phyloP scores from a whole-genome alignment of 2,888 invertebrate genomes.

The Orthosia cruda region DNA sequence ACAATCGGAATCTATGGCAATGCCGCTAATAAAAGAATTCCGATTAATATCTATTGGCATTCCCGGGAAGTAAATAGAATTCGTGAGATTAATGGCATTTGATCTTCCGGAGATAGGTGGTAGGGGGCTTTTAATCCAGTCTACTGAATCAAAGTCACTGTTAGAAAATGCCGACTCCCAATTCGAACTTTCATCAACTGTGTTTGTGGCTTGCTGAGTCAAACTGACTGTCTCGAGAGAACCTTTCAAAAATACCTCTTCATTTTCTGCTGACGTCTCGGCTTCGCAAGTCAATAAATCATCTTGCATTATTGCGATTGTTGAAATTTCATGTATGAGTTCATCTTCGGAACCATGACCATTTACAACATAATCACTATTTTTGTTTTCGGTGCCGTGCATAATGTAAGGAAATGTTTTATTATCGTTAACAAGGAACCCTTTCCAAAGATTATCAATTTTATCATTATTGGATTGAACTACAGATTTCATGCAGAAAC shows the following conservation, averaged over 20 bases:
- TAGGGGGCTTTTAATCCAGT: constrained; percentile 70
- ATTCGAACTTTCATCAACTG: constrained; percentile 66
- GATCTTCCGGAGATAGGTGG: constrained; percentile 49
- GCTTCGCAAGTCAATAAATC: constrained; percentile 56
- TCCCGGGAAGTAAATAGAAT: constrained; percentile 72
- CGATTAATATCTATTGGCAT: constrained; percentile 56
- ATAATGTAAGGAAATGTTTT: constrained; percentile 80
- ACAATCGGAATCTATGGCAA: background rate
- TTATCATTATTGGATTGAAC: constrained; percentile 70
- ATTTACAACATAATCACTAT: constrained; percentile 24
- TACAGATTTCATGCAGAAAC: constrained; percentile 80
- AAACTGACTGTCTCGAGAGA: constrained; percentile 66
- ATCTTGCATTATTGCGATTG: constrained; percentile 14
- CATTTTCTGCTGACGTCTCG: constrained; percentile 56
- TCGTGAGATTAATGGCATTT: constrained; percentile 67
- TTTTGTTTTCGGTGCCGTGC: constrained; percentile 64
- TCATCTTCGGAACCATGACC: background rate
- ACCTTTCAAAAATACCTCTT: constrained; percentile 73
- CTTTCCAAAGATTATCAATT: constrained; percentile 77
- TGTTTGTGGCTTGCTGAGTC: constrained; percentile 68
- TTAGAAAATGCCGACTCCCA: constrained; percentile 60
- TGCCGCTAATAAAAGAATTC: constrained; percentile 54
- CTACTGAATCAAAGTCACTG: constrained; percentile 58
- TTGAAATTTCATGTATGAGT: background rate
- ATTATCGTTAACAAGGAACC: constrained; percentile 55